Evolutionary conservation across 2,888 invertebrate species (phyloP).

Genomic region (Hololepta plana): DNA sequence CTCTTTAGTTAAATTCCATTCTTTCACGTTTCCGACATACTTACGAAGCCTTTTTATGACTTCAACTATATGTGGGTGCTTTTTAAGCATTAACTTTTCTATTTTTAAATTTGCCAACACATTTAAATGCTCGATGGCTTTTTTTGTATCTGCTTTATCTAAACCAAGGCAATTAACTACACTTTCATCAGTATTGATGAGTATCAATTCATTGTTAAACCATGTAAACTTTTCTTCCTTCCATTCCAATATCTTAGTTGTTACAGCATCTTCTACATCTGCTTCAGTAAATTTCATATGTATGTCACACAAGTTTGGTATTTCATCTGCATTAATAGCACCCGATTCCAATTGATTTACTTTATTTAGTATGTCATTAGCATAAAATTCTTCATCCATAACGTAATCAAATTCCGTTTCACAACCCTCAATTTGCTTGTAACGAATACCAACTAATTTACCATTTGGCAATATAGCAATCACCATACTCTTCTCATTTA

Average conservation of each 20-base stretch:
- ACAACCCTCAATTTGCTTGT: constrained; percentile 42
- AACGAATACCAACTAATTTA: constrained; percentile 45
- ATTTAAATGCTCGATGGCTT: constrained; percentile 51
- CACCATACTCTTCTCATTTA: constrained; percentile 30
- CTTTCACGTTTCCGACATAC: constrained; percentile 61
- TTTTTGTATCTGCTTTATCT: constrained; percentile 51
- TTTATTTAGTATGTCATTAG: constrained; percentile 39
- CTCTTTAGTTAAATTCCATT: constrained; percentile 47
- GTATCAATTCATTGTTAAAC: constrained; percentile 17
- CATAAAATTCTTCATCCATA: constrained; percentile 46
- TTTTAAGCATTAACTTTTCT: constrained; percentile 59
- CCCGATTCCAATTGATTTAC: constrained; percentile 30
- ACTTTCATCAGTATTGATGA: constrained; percentile 39
- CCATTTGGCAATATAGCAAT: constrained; percentile 42
- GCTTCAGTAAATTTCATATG: constrained; percentile 14
- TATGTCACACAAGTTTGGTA: too few species aligned
- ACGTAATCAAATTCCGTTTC: constrained; percentile 38
- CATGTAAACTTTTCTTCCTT: constrained; percentile 38
- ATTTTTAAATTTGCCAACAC: constrained; percentile 34
- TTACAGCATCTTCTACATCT: constrained; percentile 16
- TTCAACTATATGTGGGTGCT: constrained; percentile 61
- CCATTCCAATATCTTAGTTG: constrained; percentile 40
- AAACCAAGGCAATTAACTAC: constrained; percentile 44
- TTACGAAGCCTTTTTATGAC: constrained; percentile 55
- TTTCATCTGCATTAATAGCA: constrained; percentile 9